Base-by-base conservation (phyloP, 2,888 invertebrate genomes). In the Byasa hedistus region DNA sequence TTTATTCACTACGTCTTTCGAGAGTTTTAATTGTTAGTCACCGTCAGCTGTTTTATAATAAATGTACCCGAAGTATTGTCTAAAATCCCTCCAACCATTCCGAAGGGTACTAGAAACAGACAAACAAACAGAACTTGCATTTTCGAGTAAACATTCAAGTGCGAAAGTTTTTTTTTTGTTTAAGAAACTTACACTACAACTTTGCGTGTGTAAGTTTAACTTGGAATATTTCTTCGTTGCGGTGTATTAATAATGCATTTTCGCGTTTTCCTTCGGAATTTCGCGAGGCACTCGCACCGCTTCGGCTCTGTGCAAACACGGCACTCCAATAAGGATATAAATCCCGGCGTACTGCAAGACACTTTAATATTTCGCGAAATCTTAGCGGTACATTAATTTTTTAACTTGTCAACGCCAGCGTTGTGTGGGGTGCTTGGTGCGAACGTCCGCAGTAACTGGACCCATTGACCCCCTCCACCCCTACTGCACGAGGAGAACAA, bases 401-500 rank as follows among this genome's bases (percentile, higher is more conserved):
- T 54, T 17, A 32, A 32, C 8, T 27, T 32, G 54, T 61, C 54
- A n/a, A 22, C 27, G 7, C 3, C 19, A 22, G 36, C 5, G n/a
- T 32, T 12, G 8, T 32, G 32, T 22, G 22, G n/a, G 32, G 36
- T 52, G 52, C 32, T 21, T 36, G 19, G 21, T 32, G 32, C 52
- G 69, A 70, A 70, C 61, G 69, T 63, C 70, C 70, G 71, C 75
- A 74, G 72, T 74, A 75, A 74, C 69, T 68, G 64, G 68, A 69
- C 62, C 70, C 72, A 70, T 68, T 71, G 74, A 72, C 71, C 72
- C 71, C 69, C 69, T 67, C 71, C 69, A 71, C 72, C 71, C 69
- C 69, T 67, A 71, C 69, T 70, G 73, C 75, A 77, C 79, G 79
- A 81, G 79, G 75, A 74, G 74, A 79, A 75, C 77, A 78, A 81